Evolutionary conservation across 1,140 invertebrate genomes (phyloP), one percentile per base, ranked within the genome.

Genomic region (Branchinecta lindahli): DNA sequence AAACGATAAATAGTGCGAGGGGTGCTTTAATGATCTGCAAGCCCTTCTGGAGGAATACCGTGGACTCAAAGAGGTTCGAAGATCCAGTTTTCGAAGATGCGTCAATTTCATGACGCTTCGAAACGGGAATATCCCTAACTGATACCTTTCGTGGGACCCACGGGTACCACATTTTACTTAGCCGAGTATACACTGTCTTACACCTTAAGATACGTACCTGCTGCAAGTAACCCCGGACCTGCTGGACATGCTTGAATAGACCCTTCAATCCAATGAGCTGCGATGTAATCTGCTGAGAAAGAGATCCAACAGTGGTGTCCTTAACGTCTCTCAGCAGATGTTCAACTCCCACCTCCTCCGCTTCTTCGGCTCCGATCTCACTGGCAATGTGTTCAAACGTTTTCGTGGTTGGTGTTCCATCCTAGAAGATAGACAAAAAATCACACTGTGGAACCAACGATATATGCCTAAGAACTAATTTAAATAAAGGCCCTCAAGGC

Each of bases 301-400:
- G 82, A 69, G 96, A 97, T 18, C 97, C 97, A 52, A 98, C 93
- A 18, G 96, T 98, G 44, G 96, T 98, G 78, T 99, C 96, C 81
- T 99, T 99, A 72, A 99, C 98, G 78, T 98, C 96, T 76, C 96
- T 85, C 8, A 99, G 80, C 70, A 99, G 82, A 85, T 99, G 97
- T 79, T 99, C 97, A 0, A 99, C 97, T 67, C 97, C 97, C 69
- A 99, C 97, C 84, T 99, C 97, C 79, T 99, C 97, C 4, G 97
- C 96, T 81, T 99, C 97, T 81, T 99, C 97, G n/a, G 97, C 97
- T 44, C 96, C 97, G 78, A 99, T 99, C 85, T 99, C 96, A 83
- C 96, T 98, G 15, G 95, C 88, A 18, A 99, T 94, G 82, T 99
- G 97, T 78, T 99, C 96, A 82, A 99, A 99, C 4, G 97, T 99